Conservation (phyloP, 2,797 vertebrate species). For the Astyanax mexicanus region DNA sequence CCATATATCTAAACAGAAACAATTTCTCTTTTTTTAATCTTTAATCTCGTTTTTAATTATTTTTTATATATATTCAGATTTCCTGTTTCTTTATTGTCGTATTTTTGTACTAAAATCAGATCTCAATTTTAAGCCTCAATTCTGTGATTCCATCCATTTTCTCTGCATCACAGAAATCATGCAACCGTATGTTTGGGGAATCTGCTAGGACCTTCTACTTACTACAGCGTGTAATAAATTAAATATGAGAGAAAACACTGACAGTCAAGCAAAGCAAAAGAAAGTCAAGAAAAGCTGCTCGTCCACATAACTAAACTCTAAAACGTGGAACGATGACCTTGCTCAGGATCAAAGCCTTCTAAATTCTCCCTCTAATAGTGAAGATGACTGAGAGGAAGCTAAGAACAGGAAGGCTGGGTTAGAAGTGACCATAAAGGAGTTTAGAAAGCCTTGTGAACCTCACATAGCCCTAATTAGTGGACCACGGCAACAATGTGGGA, state of each 20-base stretch:
- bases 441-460: slow-evolving; percentile 24
- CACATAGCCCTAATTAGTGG: slow-evolving; percentile 17
- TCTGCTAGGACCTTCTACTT: slow-evolving; percentile 39
- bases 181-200: too few species aligned
- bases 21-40: too few species aligned
- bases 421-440: slow-evolving; percentile 45
- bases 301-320: slow-evolving; percentile 52
- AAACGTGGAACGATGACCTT: slow-evolving; percentile 51
- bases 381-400: slow-evolving; percentile 33
- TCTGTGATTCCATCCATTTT: too few species aligned
- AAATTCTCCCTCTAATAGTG: slow-evolving; percentile 51
- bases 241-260: slow-evolving; percentile 40
- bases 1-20: too few species aligned
- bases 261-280: slow-evolving; percentile 32
- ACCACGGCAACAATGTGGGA: background rate
- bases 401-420: slow-evolving; percentile 43
- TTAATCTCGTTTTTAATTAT: too few species aligned
- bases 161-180: too few species aligned
- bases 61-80: too few species aligned
- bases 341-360: slow-evolving; percentile 54
- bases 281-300: slow-evolving; percentile 51
- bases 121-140: too few species aligned
- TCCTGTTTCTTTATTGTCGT: too few species aligned
- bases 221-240: slow-evolving; percentile 37
- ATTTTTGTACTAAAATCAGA: too few species aligned